Evolutionary conservation across 2,888 invertebrate genomes (phyloP), one percentile per base, ranked within the genome.

Genomic region (Molanna angustata): DNA sequence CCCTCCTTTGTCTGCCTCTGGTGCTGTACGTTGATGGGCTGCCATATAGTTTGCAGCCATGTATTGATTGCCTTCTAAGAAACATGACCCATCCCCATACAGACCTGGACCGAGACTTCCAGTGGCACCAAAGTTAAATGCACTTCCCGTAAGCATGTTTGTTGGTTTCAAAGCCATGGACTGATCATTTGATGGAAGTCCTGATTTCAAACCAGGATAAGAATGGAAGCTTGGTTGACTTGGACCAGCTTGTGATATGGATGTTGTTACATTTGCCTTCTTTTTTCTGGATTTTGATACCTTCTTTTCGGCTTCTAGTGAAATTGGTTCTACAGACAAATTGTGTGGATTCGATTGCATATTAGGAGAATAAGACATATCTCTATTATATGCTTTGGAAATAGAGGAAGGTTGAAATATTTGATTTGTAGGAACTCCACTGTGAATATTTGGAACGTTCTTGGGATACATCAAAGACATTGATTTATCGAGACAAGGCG

Each of bases 111-210:
- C 16, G 49, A 82, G 68, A 37, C 76, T 72, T 64, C 85, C 76
- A 1, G 87, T 76, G 2, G 88, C 79, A 14, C 88, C 88, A 65
- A 90, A 92, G 67, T 90, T 91, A 63, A 91, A 92, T 45, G 91
- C 90, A 70, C 89, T 90, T 19, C 88, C 85, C 4, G 90, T 83
- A 58, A 90, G 88, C 65, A 88, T 85, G 62, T 83, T 82, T 3
- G 82, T 74, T 43, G 86, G 83, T 62, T 88, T 82, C 42, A 86
- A 65, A 9, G 83, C 78, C 18, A 54, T 54, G 6, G 55, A 67
- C 18, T 70, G 69, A 62, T 72, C 73, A 4, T 61, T 52, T 2
- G 65, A 49, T 6, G 66, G 53, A 48, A 64, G 59, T 16, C 68
- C 63, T 3, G 70, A 72, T 60, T 80, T 81, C 13, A 80, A 64